Conservation (phyloP, 2,113 vertebrate species). For the Seriola aureovittata region DNA sequence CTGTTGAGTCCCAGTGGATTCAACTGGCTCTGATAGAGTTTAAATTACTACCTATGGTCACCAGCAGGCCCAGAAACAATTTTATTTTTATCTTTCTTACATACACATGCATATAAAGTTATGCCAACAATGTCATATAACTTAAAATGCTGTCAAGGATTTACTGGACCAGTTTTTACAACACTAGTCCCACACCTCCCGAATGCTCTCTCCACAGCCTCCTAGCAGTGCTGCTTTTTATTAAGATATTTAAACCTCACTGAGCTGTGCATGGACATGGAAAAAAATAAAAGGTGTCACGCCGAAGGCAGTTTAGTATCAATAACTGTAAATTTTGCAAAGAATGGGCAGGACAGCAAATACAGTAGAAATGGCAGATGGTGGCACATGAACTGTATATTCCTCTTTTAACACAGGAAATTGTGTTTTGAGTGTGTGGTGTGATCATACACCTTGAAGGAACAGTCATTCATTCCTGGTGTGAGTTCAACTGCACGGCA, state of each 20-base stretch:
- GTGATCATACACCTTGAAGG: not conserved
- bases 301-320: not conserved
- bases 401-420: not conserved
- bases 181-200: not conserved
- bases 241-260: not conserved
- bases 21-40: not conserved
- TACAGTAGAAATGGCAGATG: not conserved
- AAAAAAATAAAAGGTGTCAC: too few species aligned
- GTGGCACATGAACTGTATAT: not conserved
- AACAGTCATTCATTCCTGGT: not conserved
- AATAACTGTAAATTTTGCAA: not conserved
- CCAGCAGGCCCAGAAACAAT: not conserved
- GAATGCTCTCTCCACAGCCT: not conserved
- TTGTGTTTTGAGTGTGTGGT: not conserved
- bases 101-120: constrained; percentile 4
- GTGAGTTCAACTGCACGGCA: not conserved
- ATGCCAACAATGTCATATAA: constrained; percentile 26
- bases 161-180: constrained; percentile 3
- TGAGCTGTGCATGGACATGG: not conserved
- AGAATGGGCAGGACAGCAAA: not conserved
- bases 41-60: constrained; percentile 32
- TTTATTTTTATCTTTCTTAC: constrained; percentile 2
- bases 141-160: constrained; percentile 16
- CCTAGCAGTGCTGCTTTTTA: not conserved
- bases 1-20: constrained; percentile 12